Evolutionary conservation across 2,888 invertebrate species (phyloP).

Genomic region (Macrophya annulata): DNA sequence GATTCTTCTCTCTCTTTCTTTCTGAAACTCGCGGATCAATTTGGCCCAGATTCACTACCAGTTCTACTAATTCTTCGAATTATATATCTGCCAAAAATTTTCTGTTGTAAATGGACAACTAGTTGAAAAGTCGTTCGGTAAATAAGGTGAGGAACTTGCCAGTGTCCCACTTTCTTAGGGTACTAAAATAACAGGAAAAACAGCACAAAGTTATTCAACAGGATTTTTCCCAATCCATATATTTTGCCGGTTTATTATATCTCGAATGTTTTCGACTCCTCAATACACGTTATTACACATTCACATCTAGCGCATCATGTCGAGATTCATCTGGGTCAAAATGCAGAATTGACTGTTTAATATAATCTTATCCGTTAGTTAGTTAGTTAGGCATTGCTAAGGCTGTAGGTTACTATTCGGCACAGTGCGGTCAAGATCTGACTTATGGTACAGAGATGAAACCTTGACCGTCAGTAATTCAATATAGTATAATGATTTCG

Average conservation of each 20-base stretch:
- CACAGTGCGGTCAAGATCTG: neutral
- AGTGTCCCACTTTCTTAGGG: neutral
- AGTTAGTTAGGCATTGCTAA: neutral
- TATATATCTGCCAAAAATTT: neutral
- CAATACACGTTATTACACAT: neutral
- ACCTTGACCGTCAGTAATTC: slow-evolving; percentile 57
- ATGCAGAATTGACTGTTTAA: neutral
- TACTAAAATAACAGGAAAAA: too few relatives aligned
- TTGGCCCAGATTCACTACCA: neutral
- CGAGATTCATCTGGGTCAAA: neutral
- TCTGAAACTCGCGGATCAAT: neutral
- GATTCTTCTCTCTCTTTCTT: neutral
- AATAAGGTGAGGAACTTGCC: neutral
- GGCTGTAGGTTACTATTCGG: neutral
- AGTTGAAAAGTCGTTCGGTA: neutral
- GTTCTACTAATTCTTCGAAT: neutral
- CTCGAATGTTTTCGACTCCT: neutral
- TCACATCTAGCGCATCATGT: too few relatives aligned
- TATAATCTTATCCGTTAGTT: slow-evolving; percentile 1
- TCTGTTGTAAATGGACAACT: neutral
- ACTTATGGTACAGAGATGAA: slow-evolving; percentile 18
- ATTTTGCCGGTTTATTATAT: neutral
- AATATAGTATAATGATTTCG: slow-evolving; percentile 40
- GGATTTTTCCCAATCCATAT: neutral
- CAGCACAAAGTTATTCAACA: too few relatives aligned